Conservation (phyloP, 1,140 invertebrate genomes). For the Zaprionus gabonicus region DNA sequence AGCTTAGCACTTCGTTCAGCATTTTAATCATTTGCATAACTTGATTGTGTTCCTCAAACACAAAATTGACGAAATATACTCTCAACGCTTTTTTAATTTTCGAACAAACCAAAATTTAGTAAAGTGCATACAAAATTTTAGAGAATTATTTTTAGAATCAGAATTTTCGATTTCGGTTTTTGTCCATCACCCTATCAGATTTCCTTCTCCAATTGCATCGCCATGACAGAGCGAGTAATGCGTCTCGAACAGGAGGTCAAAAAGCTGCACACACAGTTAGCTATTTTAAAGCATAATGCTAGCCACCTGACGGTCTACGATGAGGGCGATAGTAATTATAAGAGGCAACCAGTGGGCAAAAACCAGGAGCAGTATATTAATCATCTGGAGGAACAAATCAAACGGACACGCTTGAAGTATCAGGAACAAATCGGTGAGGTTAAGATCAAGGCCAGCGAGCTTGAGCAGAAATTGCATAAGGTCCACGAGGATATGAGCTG, state of each 20-base stretch:
- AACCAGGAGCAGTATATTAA: constrained; percentile 50
- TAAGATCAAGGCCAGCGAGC: constrained; percentile 30
- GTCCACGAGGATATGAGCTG: constrained; percentile 42
- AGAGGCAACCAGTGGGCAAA: not conserved
- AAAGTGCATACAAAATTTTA: constrained; percentile 39
- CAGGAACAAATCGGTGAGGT: constrained; percentile 48
- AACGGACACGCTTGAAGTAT: constrained; percentile 49
- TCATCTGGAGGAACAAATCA: constrained; percentile 62
- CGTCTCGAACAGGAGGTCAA: constrained; percentile 43
- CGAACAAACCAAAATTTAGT: constrained; percentile 24
- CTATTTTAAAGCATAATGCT: not conserved
- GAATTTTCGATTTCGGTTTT: not conserved
- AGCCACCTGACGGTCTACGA: constrained; percentile 1
- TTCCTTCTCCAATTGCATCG: not conserved
- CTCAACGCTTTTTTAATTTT: constrained; percentile 5
- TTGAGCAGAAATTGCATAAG: constrained; percentile 46
- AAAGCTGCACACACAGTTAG: constrained; percentile 35
- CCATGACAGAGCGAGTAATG: constrained; percentile 25
- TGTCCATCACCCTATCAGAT: not conserved
- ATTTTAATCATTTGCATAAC: not conserved
- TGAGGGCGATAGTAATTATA: constrained; percentile 3
- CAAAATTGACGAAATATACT: constrained; percentile 7
- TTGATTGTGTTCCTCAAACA: constrained; percentile 1
- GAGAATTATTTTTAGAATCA: not conserved
- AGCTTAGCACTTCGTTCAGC: not conserved